Percentiles rank a stretch among this genome's conserved stretches.
Conservation (phyloP, 1,140 invertebrate genomes). For the Diuraphis noxia region DNA sequence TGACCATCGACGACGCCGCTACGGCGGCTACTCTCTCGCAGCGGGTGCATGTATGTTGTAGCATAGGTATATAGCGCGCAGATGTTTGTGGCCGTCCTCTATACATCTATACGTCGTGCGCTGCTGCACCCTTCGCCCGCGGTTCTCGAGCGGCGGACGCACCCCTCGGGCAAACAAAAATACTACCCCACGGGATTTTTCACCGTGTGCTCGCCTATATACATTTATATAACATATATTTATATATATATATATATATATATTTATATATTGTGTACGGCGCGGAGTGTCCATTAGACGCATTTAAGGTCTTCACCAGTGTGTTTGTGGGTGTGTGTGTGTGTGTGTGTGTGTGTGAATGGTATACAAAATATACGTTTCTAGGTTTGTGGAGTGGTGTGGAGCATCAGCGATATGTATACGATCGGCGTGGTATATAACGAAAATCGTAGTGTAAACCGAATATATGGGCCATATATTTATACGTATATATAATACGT, state of each 20-base stretch:
- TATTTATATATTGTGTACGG: neutral
- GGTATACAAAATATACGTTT: neutral
- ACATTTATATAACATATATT: neutral
- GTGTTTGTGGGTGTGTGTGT: neutral
- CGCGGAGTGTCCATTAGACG: constrained; percentile 49
- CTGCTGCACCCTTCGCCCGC: neutral
- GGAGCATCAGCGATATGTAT: neutral
- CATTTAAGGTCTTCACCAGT: constrained; percentile 35
- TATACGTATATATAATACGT: neutral
- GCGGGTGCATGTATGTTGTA: neutral
- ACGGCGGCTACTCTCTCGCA: neutral
- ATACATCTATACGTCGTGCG: neutral
- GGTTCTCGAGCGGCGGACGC: neutral
- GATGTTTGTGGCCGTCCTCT: constrained; percentile 26
- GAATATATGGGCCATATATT: neutral
- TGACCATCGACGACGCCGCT: constrained; percentile 17
- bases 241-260: neutral
- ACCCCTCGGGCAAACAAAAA: constrained; percentile 51
- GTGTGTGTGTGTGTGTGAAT: neutral
- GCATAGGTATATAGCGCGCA: neutral
- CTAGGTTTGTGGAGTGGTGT: neutral
- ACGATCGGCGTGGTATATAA: neutral
- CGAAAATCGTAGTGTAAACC: constrained; percentile 18
- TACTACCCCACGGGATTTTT: constrained; percentile 48
- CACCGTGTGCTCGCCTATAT: neutral